Evolutionary conservation across 2,888 invertebrate species (phyloP), one percentile per base, ranked within the genome.

Genomic region (Drosophila ochracea): DNA sequence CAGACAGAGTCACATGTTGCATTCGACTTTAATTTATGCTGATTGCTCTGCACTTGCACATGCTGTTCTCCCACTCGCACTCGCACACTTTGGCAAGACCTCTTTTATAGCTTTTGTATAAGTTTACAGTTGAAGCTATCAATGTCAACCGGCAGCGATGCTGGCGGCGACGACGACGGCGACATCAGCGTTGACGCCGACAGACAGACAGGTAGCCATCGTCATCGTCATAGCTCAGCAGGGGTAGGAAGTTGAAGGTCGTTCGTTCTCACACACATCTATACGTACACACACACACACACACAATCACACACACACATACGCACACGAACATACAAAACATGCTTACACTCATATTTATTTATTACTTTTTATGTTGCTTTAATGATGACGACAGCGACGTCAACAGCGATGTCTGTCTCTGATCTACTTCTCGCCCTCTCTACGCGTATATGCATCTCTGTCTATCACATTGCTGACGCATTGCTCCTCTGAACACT

Each of bases 281-380:
- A 66, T 21, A 58, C 54, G 57, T 25, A 52, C 52, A 53, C 63
- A 75, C 52, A 41, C 16, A 39, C 1, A 13, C 21, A 11, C 5
- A 41, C 41, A 25, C 25, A 25, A 1, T 25, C 25, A 25, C 25
- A 41, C 59, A 52, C 57, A 68, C 70, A 61, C 52, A 57, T 35
- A 59, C 66, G 65, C 52, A 52, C 67, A 50, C 50, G 53, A 55
- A 64, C 69, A 63, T 63, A 72, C 60, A 70, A 72, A 73, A 64
- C 67, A 78, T 70, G 68, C 62, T 73, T 76, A 55, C 74, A 77
- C 86, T 88, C 85, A 85, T 85, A 85, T 85, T 85, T 85, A 85
- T 85, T 85, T 85, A 85, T 85, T 85, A 85, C 90, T 85, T 85
- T 85, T 85, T 85, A 85, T 85, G 85, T 90, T 90, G 85, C 85